Base-by-base conservation (phyloP, 2,888 invertebrate genomes). In the Lissonota sp. region DNA sequence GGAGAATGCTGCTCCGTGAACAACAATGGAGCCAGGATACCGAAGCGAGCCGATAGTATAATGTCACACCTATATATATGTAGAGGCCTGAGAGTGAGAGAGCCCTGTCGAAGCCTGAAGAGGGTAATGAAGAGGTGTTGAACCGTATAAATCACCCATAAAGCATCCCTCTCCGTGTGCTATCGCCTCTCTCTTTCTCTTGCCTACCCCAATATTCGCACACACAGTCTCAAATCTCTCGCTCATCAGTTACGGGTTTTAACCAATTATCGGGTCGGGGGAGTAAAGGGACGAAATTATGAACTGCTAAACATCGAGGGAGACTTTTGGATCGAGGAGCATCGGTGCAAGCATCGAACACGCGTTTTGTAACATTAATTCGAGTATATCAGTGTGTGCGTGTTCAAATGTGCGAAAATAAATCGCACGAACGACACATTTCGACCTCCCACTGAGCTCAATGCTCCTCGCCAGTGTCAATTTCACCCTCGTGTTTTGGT, bases 61-160 rank as follows among this genome's bases (percentile, higher is more conserved):
- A 79, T 77, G 75, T 57, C 49, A 40, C 12, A 49, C 55, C 12
- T 58, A 44, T 58, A 63, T 42, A 69, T 49, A 71, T 55, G 49
- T 60, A 62, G n/a, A 60, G 49, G 58, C 57, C 64, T 74, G 73
- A n/a, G 73, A 70, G 40, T 57, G 73, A 64, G 73, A 53, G 73
- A 66, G 60, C 66, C 49, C 57, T 49, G 74, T 74, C 78, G 81
- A 78, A 71, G 40, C 71, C 72, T 87, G 89, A 91, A 89, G 89
- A 89, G 91, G 87, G 89, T 91, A 91, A 91, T 90, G 90, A 91
- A 90, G 92, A 92, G 91, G 92, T 90, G 92, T 92, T 90, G 92
- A 91, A 92, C 90, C 91, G 90, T 92, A 87, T 88, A 71, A 74
- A 82, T 63, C 74, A 58, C 86, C 89, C 86, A 87, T 89, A 88